These are phyloP conservation scores for Sander vitreus DNA, from an alignment of 2,113 vertebrate genomes.

Conservation along the genomic window DNA sequence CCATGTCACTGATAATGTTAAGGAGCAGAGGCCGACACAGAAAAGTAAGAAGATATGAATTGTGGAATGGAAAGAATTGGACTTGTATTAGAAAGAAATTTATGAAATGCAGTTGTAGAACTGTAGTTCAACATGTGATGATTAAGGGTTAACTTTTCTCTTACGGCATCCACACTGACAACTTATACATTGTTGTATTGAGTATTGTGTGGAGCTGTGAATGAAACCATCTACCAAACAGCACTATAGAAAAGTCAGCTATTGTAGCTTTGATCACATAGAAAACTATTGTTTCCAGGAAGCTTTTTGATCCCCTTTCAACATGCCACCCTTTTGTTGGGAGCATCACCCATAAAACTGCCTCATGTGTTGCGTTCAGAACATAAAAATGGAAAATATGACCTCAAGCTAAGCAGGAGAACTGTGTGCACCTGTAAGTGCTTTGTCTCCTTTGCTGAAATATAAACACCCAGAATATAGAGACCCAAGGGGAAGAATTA, in stretches of 20 bases:
- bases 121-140: neutral
- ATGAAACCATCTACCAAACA: constrained; percentile 8
- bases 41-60: neutral
- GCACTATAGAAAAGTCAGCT: neutral
- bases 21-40: neutral
- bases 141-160: constrained; percentile 7
- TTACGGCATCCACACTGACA: neutral
- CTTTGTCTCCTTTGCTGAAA: constrained; percentile 9
- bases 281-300: constrained; percentile 8
- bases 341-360: neutral
- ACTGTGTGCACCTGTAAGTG: constrained; percentile 33
- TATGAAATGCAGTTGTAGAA: neutral
- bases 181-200: neutral
- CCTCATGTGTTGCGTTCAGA: neutral
- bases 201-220: constrained; percentile 11
- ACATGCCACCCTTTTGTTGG: neutral
- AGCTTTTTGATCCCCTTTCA: constrained; percentile 41
- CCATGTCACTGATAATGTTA: neutral
- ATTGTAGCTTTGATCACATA: constrained; percentile 46
- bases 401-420: constrained; percentile 12
- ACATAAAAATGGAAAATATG: constrained; percentile 50
- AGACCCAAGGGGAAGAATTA: constrained; percentile 9
- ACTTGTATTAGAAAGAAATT: neutral
- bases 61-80: neutral
- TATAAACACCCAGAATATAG: constrained; percentile 8